Evolutionary conservation across 2,797 vertebrate genomes (phyloP), one percentile per base, ranked within the genome.

Genomic region (Crax fasciolata): DNA sequence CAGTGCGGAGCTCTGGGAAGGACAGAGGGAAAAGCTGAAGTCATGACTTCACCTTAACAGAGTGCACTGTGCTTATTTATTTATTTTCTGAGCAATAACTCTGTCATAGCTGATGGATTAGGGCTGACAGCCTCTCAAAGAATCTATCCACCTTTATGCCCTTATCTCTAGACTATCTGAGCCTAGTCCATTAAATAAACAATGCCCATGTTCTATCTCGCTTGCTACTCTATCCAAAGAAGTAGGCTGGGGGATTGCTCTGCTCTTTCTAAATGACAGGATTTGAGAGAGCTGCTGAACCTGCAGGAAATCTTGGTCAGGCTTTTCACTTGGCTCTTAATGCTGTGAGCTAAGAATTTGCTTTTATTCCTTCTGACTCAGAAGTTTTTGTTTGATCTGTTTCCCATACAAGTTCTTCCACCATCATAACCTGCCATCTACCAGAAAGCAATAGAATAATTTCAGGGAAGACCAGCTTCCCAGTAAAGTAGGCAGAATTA

Each of bases 281-380:
- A 76, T 91, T 59, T 66, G 46, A 84, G 11, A 35, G 11, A 93
- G 46, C 59, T 78, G 67, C 67, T 87, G 75, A 82, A 85, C 35
- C 76, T 87, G 39, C 11, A 71, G 86, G 80, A 88, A 67, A 38
- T 67, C 58, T n/a, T 59, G n/a, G 62, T 65, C 46, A 41, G 52
- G 35, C 28, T 89, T 94, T 93, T 87, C 28, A 81, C 65, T 81
- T 91, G 63, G 15, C n/a, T 76, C 41, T 58, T 75, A 61, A 52
- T 62, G 27, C 23, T 65, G 41, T 10, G 44, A 92, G 67, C 63
- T 65, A 25, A 46, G 58, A 58, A 24, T 17, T 27, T 89, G 41
- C 57, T 93, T 90, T 75, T 65, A 23, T 72, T 75, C 25, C 17
- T 88, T 65, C 38, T 77, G n/a, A 32, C 63, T 87, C 20, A 63